Evolutionary conservation across 2,113 vertebrate species (phyloP).

Genomic region (Stigmatopora nigra): DNA sequence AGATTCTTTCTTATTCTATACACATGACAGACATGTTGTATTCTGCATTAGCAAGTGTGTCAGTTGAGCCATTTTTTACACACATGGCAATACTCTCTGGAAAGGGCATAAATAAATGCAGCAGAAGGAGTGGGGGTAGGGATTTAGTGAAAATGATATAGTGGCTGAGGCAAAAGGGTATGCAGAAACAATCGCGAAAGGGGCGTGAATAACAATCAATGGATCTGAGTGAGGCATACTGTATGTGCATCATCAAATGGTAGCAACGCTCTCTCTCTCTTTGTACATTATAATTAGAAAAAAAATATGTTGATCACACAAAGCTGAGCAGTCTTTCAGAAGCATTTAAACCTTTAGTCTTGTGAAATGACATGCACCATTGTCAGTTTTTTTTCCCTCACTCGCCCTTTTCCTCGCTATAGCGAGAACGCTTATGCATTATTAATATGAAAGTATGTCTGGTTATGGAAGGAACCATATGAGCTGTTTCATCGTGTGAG

Average conservation of each 20-base stretch:
- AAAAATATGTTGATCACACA: slow-evolving; percentile 42
- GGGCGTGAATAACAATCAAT: not conserved
- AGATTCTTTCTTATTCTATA: too few species aligned
- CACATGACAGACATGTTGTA: too few species aligned
- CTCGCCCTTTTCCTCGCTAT: slow-evolving; percentile 11
- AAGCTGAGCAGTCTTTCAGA: slow-evolving; percentile 22
- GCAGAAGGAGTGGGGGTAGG: not conserved
- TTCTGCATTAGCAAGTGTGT: not conserved
- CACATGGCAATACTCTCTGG: not conserved
- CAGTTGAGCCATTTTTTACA: not conserved
- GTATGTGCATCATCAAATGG: not conserved
- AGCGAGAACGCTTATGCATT: slow-evolving; percentile 50
- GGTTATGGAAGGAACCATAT: slow-evolving; percentile 24
- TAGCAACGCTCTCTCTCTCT: not conserved
- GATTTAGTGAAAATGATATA: not conserved
- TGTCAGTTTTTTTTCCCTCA: slow-evolving; percentile 14
- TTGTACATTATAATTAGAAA: slow-evolving; percentile 25
- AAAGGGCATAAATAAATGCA: not conserved
- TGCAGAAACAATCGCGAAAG: not conserved
- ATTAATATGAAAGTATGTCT: slow-evolving; percentile 43
- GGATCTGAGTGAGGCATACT: not conserved
- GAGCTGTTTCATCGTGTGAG: not conserved
- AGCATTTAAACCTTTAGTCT: slow-evolving; percentile 18
- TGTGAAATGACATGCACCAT: slow-evolving; percentile 6
- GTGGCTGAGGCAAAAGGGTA: slow-evolving; percentile 1